Conservation (phyloP, 2,888 invertebrate genomes). For the Hemaris fuciformis region DNA sequence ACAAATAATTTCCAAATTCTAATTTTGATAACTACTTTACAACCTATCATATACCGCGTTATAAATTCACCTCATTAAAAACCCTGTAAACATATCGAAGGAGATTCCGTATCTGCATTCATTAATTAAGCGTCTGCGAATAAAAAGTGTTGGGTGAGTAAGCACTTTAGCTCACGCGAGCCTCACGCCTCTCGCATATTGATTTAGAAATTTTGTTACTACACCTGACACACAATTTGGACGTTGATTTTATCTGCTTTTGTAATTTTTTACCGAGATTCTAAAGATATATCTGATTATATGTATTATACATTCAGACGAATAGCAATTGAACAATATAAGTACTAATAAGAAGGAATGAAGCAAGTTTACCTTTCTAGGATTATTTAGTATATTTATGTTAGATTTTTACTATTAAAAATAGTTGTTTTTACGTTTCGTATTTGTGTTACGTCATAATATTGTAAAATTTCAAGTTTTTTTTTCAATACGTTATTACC, state of each 20-base stretch:
- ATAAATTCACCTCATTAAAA: conserved; percentile 8
- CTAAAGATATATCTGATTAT: too few species aligned
- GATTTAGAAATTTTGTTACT: conserved; percentile 12
- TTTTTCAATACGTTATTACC: too few species aligned
- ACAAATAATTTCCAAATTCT: not conserved
- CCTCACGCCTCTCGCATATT: conserved; percentile 6
- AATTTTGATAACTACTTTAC: not conserved
- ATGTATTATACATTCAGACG: too few species aligned
- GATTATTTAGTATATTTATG: too few species aligned
- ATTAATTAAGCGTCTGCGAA: conserved; percentile 2
- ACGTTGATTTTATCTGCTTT: not conserved
- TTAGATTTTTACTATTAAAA: too few species aligned
- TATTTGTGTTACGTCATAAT: too few species aligned
- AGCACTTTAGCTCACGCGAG: conserved; percentile 13
- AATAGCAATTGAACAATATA: too few species aligned
- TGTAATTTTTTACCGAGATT: not conserved
- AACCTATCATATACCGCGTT: not conserved
- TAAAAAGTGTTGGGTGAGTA: conserved; percentile 7
- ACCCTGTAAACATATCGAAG: not conserved
- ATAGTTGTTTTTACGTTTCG: too few species aligned
- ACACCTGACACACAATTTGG: not conserved
- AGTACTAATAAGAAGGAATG: too few species aligned
- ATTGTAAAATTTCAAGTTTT: too few species aligned
- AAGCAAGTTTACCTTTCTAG: too few species aligned
- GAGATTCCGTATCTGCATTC: conserved; percentile 1